Evolutionary conservation across 2,888 invertebrate genomes (phyloP).

Genomic region (Lissocephala sabroskyi): DNA sequence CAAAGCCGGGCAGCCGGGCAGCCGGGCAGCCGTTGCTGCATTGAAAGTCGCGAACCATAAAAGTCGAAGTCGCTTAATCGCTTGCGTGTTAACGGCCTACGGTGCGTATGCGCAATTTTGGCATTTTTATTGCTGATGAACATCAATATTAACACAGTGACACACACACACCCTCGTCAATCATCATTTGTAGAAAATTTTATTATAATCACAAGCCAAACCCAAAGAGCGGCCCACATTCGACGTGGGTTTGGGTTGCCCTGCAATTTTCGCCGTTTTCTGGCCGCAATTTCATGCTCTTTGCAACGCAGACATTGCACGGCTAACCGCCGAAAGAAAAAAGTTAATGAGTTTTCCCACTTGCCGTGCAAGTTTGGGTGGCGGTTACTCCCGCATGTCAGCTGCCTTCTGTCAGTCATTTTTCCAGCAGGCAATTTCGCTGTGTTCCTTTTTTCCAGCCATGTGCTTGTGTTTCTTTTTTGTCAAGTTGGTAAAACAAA

Average conservation of each 20-base stretch:
- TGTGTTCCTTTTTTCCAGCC: too few relatives aligned
- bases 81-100: slow-evolving; percentile 26
- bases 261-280: too few relatives aligned
- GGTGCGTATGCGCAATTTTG: slow-evolving; percentile 30
- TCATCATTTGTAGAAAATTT: slow-evolving; percentile 42
- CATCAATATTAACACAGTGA: slow-evolving; percentile 13
- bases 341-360: too few relatives aligned
- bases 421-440: too few relatives aligned
- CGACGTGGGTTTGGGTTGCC: too few relatives aligned
- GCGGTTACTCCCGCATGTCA: too few relatives aligned
- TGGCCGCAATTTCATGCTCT: too few relatives aligned
- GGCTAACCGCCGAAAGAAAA: too few relatives aligned
- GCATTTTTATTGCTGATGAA: slow-evolving; percentile 35
- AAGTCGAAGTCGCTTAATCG: slow-evolving; percentile 37
- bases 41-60: slow-evolving; percentile 15
- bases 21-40: background rate
- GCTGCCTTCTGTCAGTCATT: too few relatives aligned
- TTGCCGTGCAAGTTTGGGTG: too few relatives aligned
- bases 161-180: slow-evolving; percentile 35
- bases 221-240: too few relatives aligned
- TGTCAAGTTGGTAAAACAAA: slow-evolving; percentile 27
- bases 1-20: background rate
- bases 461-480: slow-evolving; percentile 17
- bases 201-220: slow-evolving; percentile 31
- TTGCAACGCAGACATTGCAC: too few relatives aligned